Base-by-base conservation (phyloP, 2,113 vertebrate genomes). In the Anas platyrhynchos region DNA sequence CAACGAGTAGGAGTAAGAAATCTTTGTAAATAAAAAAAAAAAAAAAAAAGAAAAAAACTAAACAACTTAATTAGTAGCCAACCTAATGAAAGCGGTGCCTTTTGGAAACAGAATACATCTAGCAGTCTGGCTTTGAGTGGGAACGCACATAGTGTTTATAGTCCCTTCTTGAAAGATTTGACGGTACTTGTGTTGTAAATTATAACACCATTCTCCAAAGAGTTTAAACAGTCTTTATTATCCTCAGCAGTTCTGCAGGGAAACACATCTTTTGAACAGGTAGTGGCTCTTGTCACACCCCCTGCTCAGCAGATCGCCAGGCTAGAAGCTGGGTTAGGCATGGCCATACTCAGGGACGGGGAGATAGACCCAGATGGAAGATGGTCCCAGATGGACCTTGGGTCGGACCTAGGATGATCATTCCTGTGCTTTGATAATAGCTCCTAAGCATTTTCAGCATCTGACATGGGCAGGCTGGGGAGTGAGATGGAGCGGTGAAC, bases 21-120 rank as follows among this genome's bases (percentile, higher is more conserved):
- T 11, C n/a, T 16, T 68, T 75, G 54, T 75, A 78, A 81, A 88
- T 56, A 56, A 38, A 83, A 67, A 58, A 41, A 2, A 15, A 46
- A 48, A 55, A 34, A 58, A 68, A 34, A 68, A 74, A 69, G 46
- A 1, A 43, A 54, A 44, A 74, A 50, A 52, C 41, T 41, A 41
- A 41, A 41, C 41, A 41, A 41, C 62, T 81, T 62, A 94, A 83
- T 73, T 76, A 90, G 69, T 73, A 90, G 61, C 32, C 26, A 81
- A 16, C n/a, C 29, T 83, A 59, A 83, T 31, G 65, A 71, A 66
- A 7, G 1, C 11, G 4, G 46, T 75, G 43, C 52, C 67, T 13
- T 55, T 23, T 2, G 3, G 91, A 71, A 81, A 46, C 15, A 43
- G 36, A 87, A 31, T 4, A 11, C 34, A 16, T 69, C 76, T 23